These are phyloP conservation scores for Proteles cristata DNA, from an alignment of 2,113 vertebrate genomes.

Conservation along the genomic window DNA sequence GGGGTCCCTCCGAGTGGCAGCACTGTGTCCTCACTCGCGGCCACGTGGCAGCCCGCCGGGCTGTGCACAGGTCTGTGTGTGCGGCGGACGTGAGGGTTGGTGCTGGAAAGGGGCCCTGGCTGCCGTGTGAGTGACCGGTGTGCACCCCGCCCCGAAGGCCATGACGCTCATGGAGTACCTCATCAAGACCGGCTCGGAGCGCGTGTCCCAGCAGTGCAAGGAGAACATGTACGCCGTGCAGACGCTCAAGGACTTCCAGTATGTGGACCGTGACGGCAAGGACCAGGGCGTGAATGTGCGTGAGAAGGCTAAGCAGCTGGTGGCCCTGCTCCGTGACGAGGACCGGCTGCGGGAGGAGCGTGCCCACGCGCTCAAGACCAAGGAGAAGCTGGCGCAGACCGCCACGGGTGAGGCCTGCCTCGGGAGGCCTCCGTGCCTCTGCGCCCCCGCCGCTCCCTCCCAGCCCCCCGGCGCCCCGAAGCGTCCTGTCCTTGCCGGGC, in stretches of 20 bases:
- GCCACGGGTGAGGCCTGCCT: slow-evolving; percentile 88
- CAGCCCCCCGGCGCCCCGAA: background rate
- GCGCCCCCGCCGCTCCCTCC: background rate
- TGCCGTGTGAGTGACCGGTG: rapidly evolving
- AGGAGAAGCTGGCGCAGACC: slow-evolving; percentile 96
- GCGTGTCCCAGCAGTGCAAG: slow-evolving; percentile 95
- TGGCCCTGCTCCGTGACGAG: slow-evolving; percentile 94
- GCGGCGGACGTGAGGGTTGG: rapidly evolving
- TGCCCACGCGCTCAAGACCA: slow-evolving; percentile 95
- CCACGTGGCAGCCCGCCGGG: background rate
- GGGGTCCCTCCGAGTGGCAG: too few relatives aligned
- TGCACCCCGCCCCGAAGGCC: slow-evolving; percentile 83
- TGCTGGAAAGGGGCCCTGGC: background rate
- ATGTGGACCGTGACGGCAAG: slow-evolving; percentile 95
- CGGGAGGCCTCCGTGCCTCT: too few relatives aligned
- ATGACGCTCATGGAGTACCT: slow-evolving; percentile 98
- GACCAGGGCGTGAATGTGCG: slow-evolving; percentile 96
- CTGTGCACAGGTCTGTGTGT: rapidly evolving
- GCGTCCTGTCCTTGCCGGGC: background rate
- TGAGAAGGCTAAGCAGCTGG: slow-evolving; percentile 96
- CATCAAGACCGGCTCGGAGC: slow-evolving; percentile 96
- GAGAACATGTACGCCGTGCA: slow-evolving; percentile 97
- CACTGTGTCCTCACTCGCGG: too few relatives aligned
- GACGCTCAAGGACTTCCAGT: slow-evolving; percentile 96
- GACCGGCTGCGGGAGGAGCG: slow-evolving; percentile 94